These are phyloP conservation scores for Pomatostomus ruficeps DNA, from an alignment of 2,113 vertebrate genomes.

Conservation along the genomic window DNA sequence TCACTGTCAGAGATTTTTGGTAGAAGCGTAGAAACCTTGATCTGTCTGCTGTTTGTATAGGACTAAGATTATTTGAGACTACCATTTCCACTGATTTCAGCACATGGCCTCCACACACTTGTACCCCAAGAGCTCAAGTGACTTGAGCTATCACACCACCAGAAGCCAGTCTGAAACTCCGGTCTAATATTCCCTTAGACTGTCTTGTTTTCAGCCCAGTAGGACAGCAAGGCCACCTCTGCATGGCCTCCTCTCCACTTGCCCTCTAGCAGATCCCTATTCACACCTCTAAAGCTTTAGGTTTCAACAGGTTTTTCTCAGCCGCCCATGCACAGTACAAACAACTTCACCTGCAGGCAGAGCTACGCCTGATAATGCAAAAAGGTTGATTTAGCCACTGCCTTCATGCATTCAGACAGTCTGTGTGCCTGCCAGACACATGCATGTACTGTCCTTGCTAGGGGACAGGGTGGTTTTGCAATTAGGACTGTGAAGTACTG, in stretches of 20 bases:
- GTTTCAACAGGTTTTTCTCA: not conserved
- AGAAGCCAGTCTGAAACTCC: not conserved
- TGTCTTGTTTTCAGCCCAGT: not conserved
- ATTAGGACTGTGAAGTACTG: not conserved
- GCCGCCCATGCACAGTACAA: not conserved
- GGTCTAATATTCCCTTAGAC: not conserved
- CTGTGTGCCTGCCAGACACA: not conserved
- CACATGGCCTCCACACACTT: not conserved
- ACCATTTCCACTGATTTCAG: not conserved
- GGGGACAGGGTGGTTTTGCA: not conserved
- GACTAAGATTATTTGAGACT: not conserved
- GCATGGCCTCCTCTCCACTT: not conserved
- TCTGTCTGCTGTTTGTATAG: not conserved
- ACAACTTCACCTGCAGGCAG: not conserved
- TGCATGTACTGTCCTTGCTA: not conserved
- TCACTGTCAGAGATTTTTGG: not conserved
- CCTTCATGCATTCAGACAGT: not conserved
- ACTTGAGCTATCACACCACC: not conserved
- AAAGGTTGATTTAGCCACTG: not conserved
- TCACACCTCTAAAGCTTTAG: not conserved
- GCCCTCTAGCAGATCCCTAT: rapidly evolving
- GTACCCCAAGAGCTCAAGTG: not conserved
- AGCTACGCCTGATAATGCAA: not conserved
- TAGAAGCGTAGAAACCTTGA: not conserved
- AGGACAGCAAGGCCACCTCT: not conserved